Conservation (phyloP, 2,797 vertebrate species). For the Peromyscus aztecus region DNA sequence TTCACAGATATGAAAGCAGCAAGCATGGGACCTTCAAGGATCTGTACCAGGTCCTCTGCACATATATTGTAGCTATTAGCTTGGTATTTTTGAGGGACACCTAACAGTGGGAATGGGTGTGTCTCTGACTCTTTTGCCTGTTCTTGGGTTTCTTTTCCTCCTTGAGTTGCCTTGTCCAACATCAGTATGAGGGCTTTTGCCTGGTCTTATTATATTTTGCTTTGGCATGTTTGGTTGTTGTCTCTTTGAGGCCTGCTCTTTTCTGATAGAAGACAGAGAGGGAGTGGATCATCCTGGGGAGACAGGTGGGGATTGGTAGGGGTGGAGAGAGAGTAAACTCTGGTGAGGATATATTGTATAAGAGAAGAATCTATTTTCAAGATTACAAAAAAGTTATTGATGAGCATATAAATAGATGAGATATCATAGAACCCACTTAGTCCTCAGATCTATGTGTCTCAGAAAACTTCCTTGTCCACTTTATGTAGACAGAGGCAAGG, state of each 20-base stretch:
- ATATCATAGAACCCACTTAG: background rate
- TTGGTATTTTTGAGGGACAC: background rate
- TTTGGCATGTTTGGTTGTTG: background rate
- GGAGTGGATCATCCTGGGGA: too few relatives aligned
- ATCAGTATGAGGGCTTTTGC: background rate
- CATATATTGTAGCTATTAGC: background rate
- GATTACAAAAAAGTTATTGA: background rate
- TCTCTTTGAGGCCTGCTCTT: background rate
- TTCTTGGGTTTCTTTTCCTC: background rate
- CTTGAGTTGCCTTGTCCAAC: background rate
- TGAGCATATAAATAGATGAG: background rate
- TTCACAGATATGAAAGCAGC: background rate
- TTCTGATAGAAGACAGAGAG: background rate
- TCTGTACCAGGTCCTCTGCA: background rate
- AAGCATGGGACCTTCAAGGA: too few relatives aligned
- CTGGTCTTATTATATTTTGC: too few relatives aligned
- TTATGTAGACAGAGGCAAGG: background rate
- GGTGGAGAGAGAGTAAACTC: too few relatives aligned
- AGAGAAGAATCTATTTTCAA: background rate
- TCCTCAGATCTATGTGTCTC: background rate
- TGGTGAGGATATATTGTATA: background rate
- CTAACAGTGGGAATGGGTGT: background rate
- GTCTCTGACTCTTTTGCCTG: background rate
- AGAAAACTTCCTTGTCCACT: background rate
- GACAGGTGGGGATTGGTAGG: rapidly evolving